Base-by-base conservation (phyloP, 1,140 invertebrate genomes). In the Cherax quadricarinatus region DNA sequence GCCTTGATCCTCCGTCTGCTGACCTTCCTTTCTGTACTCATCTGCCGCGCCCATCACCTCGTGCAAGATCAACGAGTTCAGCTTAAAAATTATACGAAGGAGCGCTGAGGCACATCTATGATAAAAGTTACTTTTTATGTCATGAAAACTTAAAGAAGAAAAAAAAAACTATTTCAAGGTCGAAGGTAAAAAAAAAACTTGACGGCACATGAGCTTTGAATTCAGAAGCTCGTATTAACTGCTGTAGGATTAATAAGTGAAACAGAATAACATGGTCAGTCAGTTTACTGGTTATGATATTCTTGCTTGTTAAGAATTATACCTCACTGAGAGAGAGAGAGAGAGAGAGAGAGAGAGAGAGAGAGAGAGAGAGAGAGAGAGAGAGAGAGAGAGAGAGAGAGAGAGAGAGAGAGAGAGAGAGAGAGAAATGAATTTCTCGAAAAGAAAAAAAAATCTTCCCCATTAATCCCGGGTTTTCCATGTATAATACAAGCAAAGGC, bases 341-440 rank as follows among this genome's bases (percentile, higher is more conserved):
- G 79, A 81, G 79, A 81, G 79, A 81, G 79, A 81, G 79, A 81
- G 79, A 81, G 79, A 81, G 79, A 81, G 41, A 81, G 79, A 57
- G 53, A 79, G 75, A 79, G 75, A 79, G 75, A 79, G 75, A 79
- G 75, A 79, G 75, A 79, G 75, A 79, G 75, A 79, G 75, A 79
- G 75, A 79, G 75, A 79, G 75, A 79, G 75, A 79, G 75, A 79
- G 75, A 79, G 75, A 79, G 75, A 79, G 75, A 79, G 75, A 79
- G 75, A 79, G 75, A 79, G 75, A 79, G 75, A 79, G 75, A 57
- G 53, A 57, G 53, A 57, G 53, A 57, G 62, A 66, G 18, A 66
- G 62, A 66, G 70, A 73, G n/a, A 73, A 70, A 70, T 70, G 21
- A 70, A 70, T 70, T 70, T 70, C 21, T 70, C 18, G 66, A 70